These are phyloP conservation scores for Leptinotarsa texana DNA, from an alignment of 1,140 invertebrate genomes.

Conservation along the genomic window DNA sequence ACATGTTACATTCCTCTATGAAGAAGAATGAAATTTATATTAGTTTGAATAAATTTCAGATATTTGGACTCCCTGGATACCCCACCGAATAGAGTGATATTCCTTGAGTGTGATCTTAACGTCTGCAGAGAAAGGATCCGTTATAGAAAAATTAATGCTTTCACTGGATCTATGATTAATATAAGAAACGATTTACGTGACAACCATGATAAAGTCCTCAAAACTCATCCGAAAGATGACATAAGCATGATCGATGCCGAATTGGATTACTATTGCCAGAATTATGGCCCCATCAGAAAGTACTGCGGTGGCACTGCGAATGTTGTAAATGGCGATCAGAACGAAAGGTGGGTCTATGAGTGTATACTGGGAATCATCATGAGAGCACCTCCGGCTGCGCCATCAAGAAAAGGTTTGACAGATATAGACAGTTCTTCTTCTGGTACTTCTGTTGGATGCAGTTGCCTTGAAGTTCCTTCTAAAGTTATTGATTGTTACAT, in stretches of 20 bases:
- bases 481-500: slow-evolving; percentile 21
- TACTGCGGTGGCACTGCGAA: slow-evolving; percentile 50
- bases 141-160: slow-evolving; percentile 42
- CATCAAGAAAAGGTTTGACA: slow-evolving; percentile 45
- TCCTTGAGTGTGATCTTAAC: slow-evolving; percentile 51
- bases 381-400: slow-evolving; percentile 38
- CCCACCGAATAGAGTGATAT: slow-evolving; percentile 61
- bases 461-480: slow-evolving; percentile 12
- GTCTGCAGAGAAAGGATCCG: slow-evolving; percentile 47
- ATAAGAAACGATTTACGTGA: slow-evolving; percentile 27
- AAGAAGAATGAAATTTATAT: too few species aligned
- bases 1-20: too few species aligned
- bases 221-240: slow-evolving; percentile 48
- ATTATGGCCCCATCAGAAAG: slow-evolving; percentile 51
- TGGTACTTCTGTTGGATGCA: slow-evolving; percentile 7
- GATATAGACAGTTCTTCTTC: not conserved
- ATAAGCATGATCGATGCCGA: slow-evolving; percentile 45
- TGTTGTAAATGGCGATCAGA: slow-evolving; percentile 48
- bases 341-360: slow-evolving; percentile 48
- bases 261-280: slow-evolving; percentile 49
- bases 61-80: slow-evolving; percentile 61
- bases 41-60: not conserved
- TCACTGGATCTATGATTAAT: slow-evolving; percentile 43
- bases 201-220: slow-evolving; percentile 36
- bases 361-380: slow-evolving; percentile 45